Percentiles rank a stretch among this genome's conserved stretches.
phyloP scores from a whole-genome alignment of 2,888 invertebrate genomes.

The Pemphredon lugubris region DNA sequence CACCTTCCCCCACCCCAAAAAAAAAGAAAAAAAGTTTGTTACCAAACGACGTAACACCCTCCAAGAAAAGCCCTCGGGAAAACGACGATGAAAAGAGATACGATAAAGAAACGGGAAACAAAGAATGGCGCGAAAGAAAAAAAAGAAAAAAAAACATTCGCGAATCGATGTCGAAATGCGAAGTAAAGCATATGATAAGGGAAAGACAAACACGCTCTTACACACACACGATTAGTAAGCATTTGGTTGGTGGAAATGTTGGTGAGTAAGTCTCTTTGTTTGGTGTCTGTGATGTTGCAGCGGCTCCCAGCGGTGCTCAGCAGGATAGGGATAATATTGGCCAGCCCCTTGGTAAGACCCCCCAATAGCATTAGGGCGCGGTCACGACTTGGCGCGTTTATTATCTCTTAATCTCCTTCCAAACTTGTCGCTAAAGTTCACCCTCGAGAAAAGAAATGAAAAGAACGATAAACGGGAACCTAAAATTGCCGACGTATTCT shows the following conservation, averaged over 20 bases:
- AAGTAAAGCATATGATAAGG: no score
- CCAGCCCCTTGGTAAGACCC: slow-evolving; percentile 95
- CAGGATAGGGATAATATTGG: slow-evolving; percentile 97
- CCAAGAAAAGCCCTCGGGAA: no score
- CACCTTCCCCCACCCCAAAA: no score
- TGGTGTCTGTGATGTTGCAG: slow-evolving; percentile 85
- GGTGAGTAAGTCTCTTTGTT: slow-evolving; percentile 81
- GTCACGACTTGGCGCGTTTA: slow-evolving; percentile 66
- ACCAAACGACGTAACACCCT: not conserved
- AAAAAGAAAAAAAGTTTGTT: not conserved
- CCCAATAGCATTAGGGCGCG: slow-evolving; percentile 72
- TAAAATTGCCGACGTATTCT: no score
- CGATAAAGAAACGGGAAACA: not conserved
- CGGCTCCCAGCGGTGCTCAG: slow-evolving; percentile 97
- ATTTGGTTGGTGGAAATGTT: slow-evolving; percentile 78
- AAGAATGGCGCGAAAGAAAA: slow-evolving; percentile 13
- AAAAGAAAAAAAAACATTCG: no score
- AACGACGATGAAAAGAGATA: not conserved
- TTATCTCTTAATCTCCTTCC: not conserved
- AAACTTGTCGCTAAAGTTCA: no score
- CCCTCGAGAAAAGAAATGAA: no score
- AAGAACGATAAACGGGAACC: no score
- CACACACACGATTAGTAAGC: slow-evolving; percentile 72
- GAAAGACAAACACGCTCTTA: slow-evolving; percentile 35
- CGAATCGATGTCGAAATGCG: no score